phyloP scores from a whole-genome alignment of 1,140 invertebrate genomes.

The Hermatobates lingyangjiaoensis region DNA sequence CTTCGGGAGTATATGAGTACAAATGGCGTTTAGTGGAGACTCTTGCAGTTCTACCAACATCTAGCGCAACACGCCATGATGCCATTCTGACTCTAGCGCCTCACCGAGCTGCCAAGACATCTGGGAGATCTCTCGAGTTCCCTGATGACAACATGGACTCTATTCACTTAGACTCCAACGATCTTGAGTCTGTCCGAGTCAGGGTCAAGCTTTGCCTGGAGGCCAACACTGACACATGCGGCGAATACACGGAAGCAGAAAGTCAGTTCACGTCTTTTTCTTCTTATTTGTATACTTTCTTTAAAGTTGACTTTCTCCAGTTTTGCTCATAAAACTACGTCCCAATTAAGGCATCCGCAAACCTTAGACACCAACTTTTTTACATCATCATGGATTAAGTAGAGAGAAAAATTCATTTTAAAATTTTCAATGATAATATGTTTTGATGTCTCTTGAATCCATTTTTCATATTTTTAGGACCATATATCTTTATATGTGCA shows the following conservation, averaged over 20 bases:
- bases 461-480: no score
- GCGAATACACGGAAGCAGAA: slow-evolving; percentile 59
- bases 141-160: slow-evolving; percentile 30
- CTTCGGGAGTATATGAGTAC: slow-evolving; percentile 29
- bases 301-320: no score
- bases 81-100: slow-evolving; percentile 22
- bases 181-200: slow-evolving; percentile 41
- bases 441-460: no score
- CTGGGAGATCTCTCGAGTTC: slow-evolving; percentile 24
- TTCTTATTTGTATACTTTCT: no score
- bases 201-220: slow-evolving; percentile 58
- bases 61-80: slow-evolving; percentile 42
- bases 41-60: slow-evolving; percentile 43
- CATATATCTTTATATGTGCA: no score
- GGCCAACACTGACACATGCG: slow-evolving; percentile 57
- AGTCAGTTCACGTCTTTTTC: no score
- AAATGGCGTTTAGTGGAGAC: slow-evolving; percentile 52
- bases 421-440: no score
- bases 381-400: no score
- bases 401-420: no score
- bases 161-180: slow-evolving; percentile 26
- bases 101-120: slow-evolving; percentile 10
- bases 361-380: no score
- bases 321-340: no score
- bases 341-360: no score